Conservation (phyloP, 2,888 invertebrate genomes). For the Xestia ashworthii region DNA sequence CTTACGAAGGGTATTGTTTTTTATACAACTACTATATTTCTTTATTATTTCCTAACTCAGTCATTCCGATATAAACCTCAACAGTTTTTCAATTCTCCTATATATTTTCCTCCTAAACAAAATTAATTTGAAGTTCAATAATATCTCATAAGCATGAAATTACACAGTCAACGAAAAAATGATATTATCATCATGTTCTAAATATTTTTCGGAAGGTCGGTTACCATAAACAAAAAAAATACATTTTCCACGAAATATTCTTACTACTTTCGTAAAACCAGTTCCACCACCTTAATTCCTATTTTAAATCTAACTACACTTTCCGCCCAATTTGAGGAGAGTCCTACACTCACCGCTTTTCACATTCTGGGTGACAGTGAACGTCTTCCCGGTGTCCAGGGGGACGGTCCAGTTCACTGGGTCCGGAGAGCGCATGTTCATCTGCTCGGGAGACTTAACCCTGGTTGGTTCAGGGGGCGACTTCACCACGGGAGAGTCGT, state of each 20-base stretch:
- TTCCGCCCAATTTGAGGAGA: conserved; percentile 77
- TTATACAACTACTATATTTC: conserved; percentile 5
- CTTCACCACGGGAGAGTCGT: conserved; percentile 93
- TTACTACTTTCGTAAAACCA: conserved; percentile 63
- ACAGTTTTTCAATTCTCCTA: conserved; percentile 4
- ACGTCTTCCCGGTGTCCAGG: conserved; percentile 97
- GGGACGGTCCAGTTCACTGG: conserved; percentile 99
- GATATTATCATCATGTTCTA: neutral
- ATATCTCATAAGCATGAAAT: neutral
- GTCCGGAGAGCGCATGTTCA: conserved; percentile 97
- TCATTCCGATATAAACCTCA: conserved; percentile 15
- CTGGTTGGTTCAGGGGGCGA: conserved; percentile 98
- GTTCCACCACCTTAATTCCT: conserved; percentile 67
- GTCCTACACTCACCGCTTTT: conserved; percentile 90
- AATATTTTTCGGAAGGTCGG: neutral
- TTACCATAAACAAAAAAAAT: neutral
- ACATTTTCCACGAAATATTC: neutral
- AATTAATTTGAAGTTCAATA: neutral
- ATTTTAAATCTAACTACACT: conserved; percentile 72
- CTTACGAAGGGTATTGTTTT: conserved; percentile 64
- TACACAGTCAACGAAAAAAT: neutral
- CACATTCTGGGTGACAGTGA: conserved; percentile 98
- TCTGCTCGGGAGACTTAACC: conserved; percentile 98
- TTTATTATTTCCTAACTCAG: conserved; percentile 33
- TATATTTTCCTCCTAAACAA: neutral